phyloP scores from a whole-genome alignment of 2,888 invertebrate genomes.

The Cephus pulcher region DNA sequence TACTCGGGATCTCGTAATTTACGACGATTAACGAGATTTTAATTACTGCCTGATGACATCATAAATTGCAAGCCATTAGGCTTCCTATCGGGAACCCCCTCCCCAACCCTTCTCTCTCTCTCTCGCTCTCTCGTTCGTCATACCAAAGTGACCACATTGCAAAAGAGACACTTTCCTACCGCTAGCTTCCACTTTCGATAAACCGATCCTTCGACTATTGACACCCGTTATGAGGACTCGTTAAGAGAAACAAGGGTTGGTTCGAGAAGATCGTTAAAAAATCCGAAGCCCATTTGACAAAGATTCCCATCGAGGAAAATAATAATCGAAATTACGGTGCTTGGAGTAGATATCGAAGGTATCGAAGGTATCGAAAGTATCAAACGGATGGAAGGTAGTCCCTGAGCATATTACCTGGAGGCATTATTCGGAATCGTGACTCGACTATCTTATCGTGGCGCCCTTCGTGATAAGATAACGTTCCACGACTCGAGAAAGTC shows the following conservation, averaged over 20 bases:
- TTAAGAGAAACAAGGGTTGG: background rate
- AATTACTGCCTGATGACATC: slow-evolving; percentile 43
- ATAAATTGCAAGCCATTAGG: slow-evolving; percentile 36
- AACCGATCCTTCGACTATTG: background rate
- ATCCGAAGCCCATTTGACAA: background rate
- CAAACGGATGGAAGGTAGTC: background rate
- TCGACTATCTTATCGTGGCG: slow-evolving; percentile 15
- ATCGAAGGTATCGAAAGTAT: background rate
- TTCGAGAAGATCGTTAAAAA: background rate
- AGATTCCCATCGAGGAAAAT: background rate
- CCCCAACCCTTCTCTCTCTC: background rate
- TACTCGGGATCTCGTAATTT: background rate
- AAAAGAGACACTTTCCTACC: background rate
- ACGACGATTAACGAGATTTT: slow-evolving; percentile 46
- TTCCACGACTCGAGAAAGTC: background rate
- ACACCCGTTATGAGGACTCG: background rate
- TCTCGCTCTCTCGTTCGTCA: background rate
- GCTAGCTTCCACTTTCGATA: background rate
- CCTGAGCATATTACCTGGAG: background rate
- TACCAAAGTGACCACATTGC: background rate
- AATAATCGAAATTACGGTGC: background rate
- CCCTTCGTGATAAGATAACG: slow-evolving; percentile 19
- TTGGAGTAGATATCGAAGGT: background rate
- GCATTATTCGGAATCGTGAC: background rate
- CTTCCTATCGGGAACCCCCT: background rate